A percentile compares a stretch with the other conserved stretches of the same genome.
Evolutionary conservation across 2,113 vertebrate species (phyloP).

Genomic region (Mellivora capensis): DNA sequence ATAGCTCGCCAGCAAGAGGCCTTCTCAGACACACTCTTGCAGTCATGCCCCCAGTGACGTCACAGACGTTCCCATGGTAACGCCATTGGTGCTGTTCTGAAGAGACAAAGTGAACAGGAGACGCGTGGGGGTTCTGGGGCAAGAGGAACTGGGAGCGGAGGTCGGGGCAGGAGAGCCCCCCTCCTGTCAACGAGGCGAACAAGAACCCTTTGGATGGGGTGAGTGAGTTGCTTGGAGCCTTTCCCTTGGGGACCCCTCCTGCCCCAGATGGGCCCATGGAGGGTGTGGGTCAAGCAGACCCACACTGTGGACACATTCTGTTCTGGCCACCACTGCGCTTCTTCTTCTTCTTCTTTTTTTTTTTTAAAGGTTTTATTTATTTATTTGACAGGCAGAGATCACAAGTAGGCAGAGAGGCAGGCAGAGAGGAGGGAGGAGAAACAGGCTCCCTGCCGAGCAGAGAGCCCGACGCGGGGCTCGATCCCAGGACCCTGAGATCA

Average conservation of each 20-base stretch:
- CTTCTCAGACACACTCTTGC: background rate
- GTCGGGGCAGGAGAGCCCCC: background rate
- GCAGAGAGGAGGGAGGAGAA: too few relatives aligned
- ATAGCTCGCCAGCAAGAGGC: background rate
- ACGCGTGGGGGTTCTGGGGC: background rate
- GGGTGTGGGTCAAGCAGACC: background rate
- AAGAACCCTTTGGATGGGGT: background rate
- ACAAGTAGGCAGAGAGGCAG: too few relatives aligned
- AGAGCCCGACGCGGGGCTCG: too few relatives aligned
- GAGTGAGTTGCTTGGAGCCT: background rate
- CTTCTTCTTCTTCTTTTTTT: too few relatives aligned
- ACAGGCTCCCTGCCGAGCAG: too few relatives aligned
- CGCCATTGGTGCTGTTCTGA: background rate
- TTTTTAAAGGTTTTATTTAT: too few relatives aligned
- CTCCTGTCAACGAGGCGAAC: background rate
- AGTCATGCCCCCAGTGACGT: background rate
- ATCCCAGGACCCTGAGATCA: too few relatives aligned
- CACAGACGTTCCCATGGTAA: background rate
- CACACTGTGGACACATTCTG: accelerated
- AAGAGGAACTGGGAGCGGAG: background rate
- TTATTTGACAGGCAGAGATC: too few relatives aligned
- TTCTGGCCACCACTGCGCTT: background rate
- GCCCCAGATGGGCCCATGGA: background rate
- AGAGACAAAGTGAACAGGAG: background rate
- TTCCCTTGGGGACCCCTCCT: background rate